Evolutionary conservation across 2,888 invertebrate genomes (phyloP).

Genomic region (Argyresthia albistria): DNA sequence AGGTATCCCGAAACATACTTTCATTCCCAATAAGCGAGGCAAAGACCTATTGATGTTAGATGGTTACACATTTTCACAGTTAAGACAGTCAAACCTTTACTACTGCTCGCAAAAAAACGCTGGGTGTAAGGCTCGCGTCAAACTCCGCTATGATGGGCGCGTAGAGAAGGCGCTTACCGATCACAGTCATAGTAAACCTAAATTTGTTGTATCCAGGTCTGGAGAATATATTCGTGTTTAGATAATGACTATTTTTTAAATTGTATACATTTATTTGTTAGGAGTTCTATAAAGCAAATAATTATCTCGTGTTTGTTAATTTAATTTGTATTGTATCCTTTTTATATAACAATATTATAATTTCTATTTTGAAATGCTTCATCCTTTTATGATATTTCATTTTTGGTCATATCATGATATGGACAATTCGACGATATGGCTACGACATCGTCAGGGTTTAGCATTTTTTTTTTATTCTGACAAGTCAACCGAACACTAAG

Average conservation of each 20-base stretch:
- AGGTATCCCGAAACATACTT: background rate
- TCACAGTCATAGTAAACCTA: background rate
- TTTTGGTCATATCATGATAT: no score
- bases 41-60: slow-evolving; percentile 19
- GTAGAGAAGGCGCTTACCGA: background rate
- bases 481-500: no score
- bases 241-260: background rate
- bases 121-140: background rate
- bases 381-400: no score
- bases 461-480: no score
- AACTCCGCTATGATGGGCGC: background rate
- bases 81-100: slow-evolving; percentile 14
- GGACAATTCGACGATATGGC: no score
- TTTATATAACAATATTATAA: no score
- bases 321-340: no score
- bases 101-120: slow-evolving; percentile 20
- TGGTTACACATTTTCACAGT: slow-evolving; percentile 21
- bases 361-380: no score
- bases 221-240: background rate
- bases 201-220: background rate
- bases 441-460: no score
- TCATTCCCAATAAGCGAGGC: background rate
- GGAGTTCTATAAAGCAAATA: no score
- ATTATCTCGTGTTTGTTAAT: no score
- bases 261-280: no score